These are phyloP conservation scores for Aplocera efformata DNA, from an alignment of 2,888 invertebrate species.

Conservation along the genomic window DNA sequence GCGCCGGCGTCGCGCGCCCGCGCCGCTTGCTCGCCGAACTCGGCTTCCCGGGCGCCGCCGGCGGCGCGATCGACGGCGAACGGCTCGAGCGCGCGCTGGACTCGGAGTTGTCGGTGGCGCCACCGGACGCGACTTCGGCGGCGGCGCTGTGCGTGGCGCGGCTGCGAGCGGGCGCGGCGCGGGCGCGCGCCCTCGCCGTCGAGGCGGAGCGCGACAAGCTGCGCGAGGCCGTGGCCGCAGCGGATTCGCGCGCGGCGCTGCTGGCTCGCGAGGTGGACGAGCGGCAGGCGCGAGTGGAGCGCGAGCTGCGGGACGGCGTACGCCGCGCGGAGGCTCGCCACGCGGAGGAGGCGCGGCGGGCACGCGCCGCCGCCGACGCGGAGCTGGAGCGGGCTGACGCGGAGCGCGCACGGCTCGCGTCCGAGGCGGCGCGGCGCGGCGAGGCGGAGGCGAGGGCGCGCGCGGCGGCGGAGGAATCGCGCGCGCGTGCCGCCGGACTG, in stretches of 20 bases:
- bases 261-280: conserved; percentile 96
- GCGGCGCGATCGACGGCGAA: conserved; percentile 76
- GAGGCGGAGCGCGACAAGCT: conserved; percentile 91
- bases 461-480: conserved; percentile 80
- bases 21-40: conserved; percentile 83
- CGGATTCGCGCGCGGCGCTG: conserved; percentile 88
- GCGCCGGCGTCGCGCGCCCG: conserved; percentile 83
- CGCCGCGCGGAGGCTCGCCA: conserved; percentile 88
- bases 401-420: conserved; percentile 81
- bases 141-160: conserved; percentile 36
- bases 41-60: conserved; percentile 81
- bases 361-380: conserved; percentile 83
- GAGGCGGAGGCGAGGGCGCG: conserved; percentile 85
- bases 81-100: conserved; percentile 83
- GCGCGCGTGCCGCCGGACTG: conserved; percentile 82
- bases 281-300: conserved; percentile 90
- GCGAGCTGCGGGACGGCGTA: conserved; percentile 85
- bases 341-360: conserved; percentile 85
- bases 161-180: conserved; percentile 82
- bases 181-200: conserved; percentile 84
- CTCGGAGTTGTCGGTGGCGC: conserved; percentile 75
- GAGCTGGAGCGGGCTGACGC: conserved; percentile 88
- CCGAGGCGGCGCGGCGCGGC: conserved; percentile 82
- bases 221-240: conserved; percentile 88
- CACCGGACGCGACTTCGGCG: too few species aligned